Percentiles rank a stretch among this genome's conserved stretches.
Evolutionary conservation across 1,140 invertebrate genomes (phyloP).

Genomic region (Psilanteris sp.): DNA sequence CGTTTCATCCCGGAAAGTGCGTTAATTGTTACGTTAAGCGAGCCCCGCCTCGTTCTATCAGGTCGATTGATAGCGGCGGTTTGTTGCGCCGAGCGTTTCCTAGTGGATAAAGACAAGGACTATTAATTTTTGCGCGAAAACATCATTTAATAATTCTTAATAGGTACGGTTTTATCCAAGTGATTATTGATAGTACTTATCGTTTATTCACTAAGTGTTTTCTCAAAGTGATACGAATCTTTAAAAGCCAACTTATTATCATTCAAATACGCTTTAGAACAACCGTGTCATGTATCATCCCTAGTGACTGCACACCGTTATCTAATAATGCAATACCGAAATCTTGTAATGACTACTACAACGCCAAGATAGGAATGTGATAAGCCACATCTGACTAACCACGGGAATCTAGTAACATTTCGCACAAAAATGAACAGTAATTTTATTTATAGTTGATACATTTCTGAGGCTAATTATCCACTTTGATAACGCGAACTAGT

Average conservation of each 20-base stretch:
- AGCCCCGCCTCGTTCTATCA: too few relatives aligned
- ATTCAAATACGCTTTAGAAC: constrained; percentile 31
- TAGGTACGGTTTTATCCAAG: constrained; percentile 24
- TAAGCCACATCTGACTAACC: constrained; percentile 18
- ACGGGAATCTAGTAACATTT: constrained; percentile 33
- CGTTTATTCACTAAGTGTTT: constrained; percentile 49
- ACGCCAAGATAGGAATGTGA: constrained; percentile 46
- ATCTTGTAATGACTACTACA: constrained; percentile 51
- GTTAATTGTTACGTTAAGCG: too few relatives aligned
- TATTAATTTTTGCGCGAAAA: constrained; percentile 22
- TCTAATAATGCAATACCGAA: constrained; percentile 55
- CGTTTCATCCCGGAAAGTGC: too few relatives aligned
- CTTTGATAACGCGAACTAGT: constrained; percentile 11
- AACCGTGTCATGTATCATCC: constrained; percentile 38
- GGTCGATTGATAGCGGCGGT: constrained; percentile 22
- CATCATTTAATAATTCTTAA: constrained; percentile 15
- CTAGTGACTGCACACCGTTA: constrained; percentile 18
- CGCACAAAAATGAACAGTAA: constrained; percentile 26
- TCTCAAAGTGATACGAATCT: constrained; percentile 44
- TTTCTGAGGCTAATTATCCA: constrained; percentile 27
- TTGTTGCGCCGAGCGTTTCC: constrained; percentile 7
- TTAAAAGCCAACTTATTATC: constrained; percentile 41
- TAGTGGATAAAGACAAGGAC: constrained; percentile 23
- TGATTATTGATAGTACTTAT: constrained; percentile 35
- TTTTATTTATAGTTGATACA: constrained; percentile 34